These are phyloP conservation scores for Xestia c-nigrum DNA, from an alignment of 2,888 invertebrate genomes.

Conservation along the genomic window DNA sequence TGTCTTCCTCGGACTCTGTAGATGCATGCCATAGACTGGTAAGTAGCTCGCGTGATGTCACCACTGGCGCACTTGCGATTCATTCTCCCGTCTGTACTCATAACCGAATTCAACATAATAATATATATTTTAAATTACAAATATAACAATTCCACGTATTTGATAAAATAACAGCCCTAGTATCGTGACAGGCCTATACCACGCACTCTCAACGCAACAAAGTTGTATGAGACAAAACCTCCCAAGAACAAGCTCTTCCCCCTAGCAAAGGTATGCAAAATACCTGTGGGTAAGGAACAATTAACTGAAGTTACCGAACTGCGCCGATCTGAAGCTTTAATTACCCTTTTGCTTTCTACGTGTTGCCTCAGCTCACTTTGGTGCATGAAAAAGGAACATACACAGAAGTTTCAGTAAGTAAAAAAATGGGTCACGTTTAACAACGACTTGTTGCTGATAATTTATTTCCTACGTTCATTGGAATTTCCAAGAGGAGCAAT, in stretches of 20 bases:
- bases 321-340: constrained; percentile 68
- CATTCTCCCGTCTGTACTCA: too few relatives aligned
- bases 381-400: not conserved
- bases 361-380: constrained; percentile 47
- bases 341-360: constrained; percentile 70
- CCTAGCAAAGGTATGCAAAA: constrained; percentile 68
- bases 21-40: too few relatives aligned
- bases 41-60: too few relatives aligned
- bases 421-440: not conserved
- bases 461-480: not conserved
- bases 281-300: constrained; percentile 69
- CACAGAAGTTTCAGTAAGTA: constrained; percentile 21
- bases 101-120: too few relatives aligned
- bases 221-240: constrained; percentile 7
- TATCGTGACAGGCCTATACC: too few relatives aligned
- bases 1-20: too few relatives aligned
- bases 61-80: too few relatives aligned
- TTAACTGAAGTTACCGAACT: constrained; percentile 66
- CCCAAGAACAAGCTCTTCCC: constrained; percentile 26
- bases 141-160: too few relatives aligned
- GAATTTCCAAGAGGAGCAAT: not conserved
- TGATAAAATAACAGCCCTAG: too few relatives aligned
- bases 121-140: too few relatives aligned
- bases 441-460: not conserved
- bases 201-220: not conserved